phyloP scores from a whole-genome alignment of 2,797 vertebrate genomes.

The Petrocephalus schoutedeni region DNA sequence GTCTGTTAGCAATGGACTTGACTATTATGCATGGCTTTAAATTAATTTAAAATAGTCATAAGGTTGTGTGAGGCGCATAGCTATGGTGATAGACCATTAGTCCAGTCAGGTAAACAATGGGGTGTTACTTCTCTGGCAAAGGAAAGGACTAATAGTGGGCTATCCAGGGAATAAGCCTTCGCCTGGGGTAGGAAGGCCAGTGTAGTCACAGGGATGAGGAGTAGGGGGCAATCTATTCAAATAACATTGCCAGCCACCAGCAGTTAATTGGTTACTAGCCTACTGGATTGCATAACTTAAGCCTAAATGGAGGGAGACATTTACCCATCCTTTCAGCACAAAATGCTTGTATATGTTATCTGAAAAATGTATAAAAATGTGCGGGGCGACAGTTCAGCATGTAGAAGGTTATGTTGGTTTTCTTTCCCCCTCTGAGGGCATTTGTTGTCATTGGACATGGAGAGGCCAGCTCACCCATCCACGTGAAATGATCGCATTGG shows the following conservation, averaged over 20 bases:
- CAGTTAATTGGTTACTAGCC: neutral
- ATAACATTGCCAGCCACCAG: slow-evolving; percentile 8
- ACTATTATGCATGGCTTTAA: neutral
- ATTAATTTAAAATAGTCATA: neutral
- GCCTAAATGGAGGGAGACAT: neutral
- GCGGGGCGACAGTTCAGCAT: neutral
- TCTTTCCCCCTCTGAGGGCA: neutral
- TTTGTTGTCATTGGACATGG: slow-evolving; percentile 1
- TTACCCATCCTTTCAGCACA: neutral
- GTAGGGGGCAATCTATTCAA: neutral
- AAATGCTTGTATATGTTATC: neutral
- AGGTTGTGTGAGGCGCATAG: neutral
- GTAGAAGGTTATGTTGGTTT: neutral
- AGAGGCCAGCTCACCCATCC: neutral
- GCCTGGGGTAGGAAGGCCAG: neutral
- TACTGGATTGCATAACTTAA: neutral
- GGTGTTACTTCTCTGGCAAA: neutral
- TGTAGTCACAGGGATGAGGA: neutral
- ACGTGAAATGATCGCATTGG: neutral
- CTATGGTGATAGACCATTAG: neutral
- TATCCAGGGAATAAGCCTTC: neutral
- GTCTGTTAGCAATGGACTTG: neutral
- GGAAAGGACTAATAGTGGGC: neutral
- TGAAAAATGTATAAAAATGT: slow-evolving; percentile 3
- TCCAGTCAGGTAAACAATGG: neutral